These are phyloP conservation scores for Odontamblyopus rebecca DNA, from an alignment of 2,797 vertebrate species.

Conservation along the genomic window DNA sequence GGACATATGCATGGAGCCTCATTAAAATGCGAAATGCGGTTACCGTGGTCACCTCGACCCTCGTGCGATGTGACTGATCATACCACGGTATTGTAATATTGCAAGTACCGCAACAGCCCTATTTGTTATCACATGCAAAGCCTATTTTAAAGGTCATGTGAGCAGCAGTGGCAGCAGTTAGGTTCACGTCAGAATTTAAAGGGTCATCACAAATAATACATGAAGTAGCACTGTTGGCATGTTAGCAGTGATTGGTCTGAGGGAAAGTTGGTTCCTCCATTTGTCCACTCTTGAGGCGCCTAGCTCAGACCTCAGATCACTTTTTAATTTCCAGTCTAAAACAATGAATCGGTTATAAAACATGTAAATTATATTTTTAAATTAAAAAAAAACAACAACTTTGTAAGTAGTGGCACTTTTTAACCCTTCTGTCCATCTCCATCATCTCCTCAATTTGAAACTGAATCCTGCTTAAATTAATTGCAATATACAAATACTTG, in stretches of 20 bases:
- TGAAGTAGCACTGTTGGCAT: constrained; percentile 4
- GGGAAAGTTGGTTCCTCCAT: constrained; percentile 5
- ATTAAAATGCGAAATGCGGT: no score
- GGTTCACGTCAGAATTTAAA: neutral
- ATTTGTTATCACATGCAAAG: constrained; percentile 36
- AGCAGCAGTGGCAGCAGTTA: constrained; percentile 3
- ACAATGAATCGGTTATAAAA: neutral
- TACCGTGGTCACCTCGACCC: no score
- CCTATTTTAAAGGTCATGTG: constrained; percentile 18
- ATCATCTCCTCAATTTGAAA: neutral
- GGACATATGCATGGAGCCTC: no score
- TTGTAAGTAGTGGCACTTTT: no score
- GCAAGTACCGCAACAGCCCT: no score
- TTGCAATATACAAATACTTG: neutral
- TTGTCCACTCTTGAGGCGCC: neutral
- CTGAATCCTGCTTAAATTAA: neutral
- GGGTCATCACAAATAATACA: neutral
- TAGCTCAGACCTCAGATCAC: neutral
- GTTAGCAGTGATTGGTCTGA: constrained; percentile 37
- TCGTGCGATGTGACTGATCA: no score
- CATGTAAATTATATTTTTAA: neutral
- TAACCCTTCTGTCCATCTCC: no score
- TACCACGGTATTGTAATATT: no score
- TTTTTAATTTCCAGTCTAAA: neutral
- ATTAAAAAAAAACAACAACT: neutral